Base-by-base conservation (phyloP, 2,888 invertebrate genomes). In the Geophilus truncorum region DNA sequence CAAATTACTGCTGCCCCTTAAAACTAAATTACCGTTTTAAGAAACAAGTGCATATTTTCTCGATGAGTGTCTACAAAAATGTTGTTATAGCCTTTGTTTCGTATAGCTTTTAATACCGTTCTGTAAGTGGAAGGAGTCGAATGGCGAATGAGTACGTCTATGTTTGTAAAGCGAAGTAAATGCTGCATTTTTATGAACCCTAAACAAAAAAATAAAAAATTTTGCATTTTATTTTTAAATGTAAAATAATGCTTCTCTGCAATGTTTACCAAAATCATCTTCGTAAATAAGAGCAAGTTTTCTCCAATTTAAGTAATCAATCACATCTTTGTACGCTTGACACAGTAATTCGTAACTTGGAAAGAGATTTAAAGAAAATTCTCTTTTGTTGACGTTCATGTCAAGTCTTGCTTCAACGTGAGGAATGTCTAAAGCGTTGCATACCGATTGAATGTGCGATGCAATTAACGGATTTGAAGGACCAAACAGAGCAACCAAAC, bases 251-350 rank as follows among this genome's bases (percentile, higher is more conserved):
- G 4, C 32, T 6, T 32, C 9, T 32, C 32, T 32, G 32, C 32
- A 32, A 32, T 6, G 1, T 84, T 83, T 83, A 87, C 87, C 86
- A 78, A 86, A 85, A 81, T 96, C 95, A 85, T 97, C 95, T 86
- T 98, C 97, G 85, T 97, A 97, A 75, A 98, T 92, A 80, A 98
- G 93, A 0, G 95, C 96, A 85, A 97, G 94, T 86, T 93, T 92
- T 1, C 94, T 94, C 97, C 97, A 97, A 86, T 95, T 95, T 82
- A 96, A 90, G 86, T 94, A 94, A 10, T 91, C 89, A 87, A 97
- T 94, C 83, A 96, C 90, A 85, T 97, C 96, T 81, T 92, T 90
- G 87, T 95, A 95, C 0, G 85, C 94, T 83, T 90, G 90, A 85
- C 95, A 93, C 86, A 97, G 90, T 83, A 93, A 90, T 81, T 91